Conservation (phyloP, 1,140 invertebrate genomes). For the Lepidotrigona ventralis region DNA sequence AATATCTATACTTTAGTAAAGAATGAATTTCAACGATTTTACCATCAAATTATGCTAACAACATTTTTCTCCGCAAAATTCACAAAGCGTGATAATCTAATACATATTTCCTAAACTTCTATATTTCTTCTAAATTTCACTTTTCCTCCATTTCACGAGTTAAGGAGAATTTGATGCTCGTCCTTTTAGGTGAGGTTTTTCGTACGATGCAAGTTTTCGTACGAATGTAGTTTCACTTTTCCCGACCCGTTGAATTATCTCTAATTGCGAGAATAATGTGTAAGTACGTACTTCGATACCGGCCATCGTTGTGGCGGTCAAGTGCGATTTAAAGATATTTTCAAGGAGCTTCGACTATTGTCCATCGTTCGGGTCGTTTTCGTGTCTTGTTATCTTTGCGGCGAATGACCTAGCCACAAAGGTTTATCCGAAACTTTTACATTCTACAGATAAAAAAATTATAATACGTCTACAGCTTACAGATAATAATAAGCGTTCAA, state of each 20-base stretch:
- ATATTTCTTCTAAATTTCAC: not conserved
- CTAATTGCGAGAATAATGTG: not conserved
- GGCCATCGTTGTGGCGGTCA: not conserved
- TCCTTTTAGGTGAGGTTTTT: not conserved
- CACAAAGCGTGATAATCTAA: not conserved
- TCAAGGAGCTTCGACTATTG: slow-evolving; percentile 19
- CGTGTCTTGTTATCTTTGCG: not conserved
- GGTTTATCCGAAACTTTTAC: not conserved
- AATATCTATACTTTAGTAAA: not conserved
- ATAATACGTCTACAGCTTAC: not conserved
- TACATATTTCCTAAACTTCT: not conserved
- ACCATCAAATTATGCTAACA: not conserved
- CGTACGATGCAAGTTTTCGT: not conserved
- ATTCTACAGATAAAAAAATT: not conserved
- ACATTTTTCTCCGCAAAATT: not conserved
- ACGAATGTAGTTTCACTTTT: not conserved
- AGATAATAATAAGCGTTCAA: not conserved
- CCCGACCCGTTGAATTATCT: not conserved
- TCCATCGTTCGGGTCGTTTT: slow-evolving; percentile 26
- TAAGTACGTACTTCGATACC: not conserved
- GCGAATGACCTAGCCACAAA: not conserved
- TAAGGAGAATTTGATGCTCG: not conserved
- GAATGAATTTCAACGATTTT: slow-evolving; percentile 19
- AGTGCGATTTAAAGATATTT: slow-evolving; percentile 17
- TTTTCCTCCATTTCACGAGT: not conserved